A percentile compares a stretch with the other conserved stretches of the same genome.
Evolutionary conservation across 1,140 invertebrate genomes (phyloP).

Genomic region (Cardiocondyla obscurior): DNA sequence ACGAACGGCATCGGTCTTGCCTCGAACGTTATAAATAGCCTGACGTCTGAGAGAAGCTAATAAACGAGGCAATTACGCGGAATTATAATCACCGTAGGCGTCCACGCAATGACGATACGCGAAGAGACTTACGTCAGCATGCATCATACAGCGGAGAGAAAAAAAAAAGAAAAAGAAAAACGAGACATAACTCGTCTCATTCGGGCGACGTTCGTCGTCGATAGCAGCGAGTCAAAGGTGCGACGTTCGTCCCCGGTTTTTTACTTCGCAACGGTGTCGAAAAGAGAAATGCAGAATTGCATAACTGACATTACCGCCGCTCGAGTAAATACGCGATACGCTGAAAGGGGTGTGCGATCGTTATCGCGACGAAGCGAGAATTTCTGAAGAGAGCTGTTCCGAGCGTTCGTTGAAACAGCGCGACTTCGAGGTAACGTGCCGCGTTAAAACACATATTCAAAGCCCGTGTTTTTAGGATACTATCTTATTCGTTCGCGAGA

Average conservation of each 20-base stretch:
- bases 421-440: not conserved
- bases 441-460: constrained; percentile 7
- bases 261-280: not conserved
- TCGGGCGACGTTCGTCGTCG: constrained; percentile 15
- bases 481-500: not conserved
- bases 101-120: constrained; percentile 46
- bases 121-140: constrained; percentile 64
- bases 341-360: not conserved
- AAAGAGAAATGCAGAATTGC: not conserved
- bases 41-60: constrained; percentile 57
- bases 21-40: constrained; percentile 63
- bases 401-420: not conserved
- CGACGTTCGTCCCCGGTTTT: not conserved
- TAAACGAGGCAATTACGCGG: constrained; percentile 70
- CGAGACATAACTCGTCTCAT: constrained; percentile 56
- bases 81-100: constrained; percentile 69
- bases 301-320: not conserved
- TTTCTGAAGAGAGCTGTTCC: not conserved
- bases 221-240: not conserved
- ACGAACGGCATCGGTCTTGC: not conserved
- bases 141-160: constrained; percentile 45
- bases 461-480: not conserved
- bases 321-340: constrained; percentile 1
- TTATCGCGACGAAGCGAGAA: constrained; percentile 26
- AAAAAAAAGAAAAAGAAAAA: constrained; percentile 58